Conservation (phyloP, 2,888 invertebrate species). For the Lumbricus terrestris region DNA sequence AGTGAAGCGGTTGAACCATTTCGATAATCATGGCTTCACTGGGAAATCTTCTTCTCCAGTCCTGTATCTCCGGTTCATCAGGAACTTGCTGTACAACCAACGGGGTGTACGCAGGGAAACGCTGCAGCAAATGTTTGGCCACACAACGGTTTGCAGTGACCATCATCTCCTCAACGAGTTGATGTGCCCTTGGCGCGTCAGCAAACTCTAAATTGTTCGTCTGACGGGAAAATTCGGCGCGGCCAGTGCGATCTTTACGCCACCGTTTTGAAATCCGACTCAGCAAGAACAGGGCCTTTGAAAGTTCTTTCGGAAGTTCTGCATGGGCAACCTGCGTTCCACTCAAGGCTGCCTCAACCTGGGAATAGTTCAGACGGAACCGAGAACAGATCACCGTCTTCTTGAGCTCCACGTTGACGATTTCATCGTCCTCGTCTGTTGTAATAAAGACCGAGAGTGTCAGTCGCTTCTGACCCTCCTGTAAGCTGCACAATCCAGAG, state of each 20-base stretch:
- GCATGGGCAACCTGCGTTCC: neutral
- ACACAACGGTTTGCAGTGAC: neutral
- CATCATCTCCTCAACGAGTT: neutral
- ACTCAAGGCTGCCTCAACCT: neutral
- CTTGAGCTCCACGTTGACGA: neutral
- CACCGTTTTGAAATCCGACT: neutral
- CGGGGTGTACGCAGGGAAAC: neutral
- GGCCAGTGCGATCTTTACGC: neutral
- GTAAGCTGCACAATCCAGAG: neutral
- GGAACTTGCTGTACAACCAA: neutral
- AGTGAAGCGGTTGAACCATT: neutral
- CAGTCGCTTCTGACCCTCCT: neutral
- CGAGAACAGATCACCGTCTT: neutral
- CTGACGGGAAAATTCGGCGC: neutral
- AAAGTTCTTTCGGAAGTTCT: neutral
- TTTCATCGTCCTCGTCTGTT: neutral
- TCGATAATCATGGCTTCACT: neutral
- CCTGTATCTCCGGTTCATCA: neutral
- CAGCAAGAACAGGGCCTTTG: neutral
- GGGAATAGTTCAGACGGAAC: neutral
- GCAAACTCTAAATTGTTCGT: neutral
- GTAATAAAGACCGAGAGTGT: neutral
- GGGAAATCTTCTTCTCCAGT: conserved; percentile 9
- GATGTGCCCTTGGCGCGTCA: neutral
- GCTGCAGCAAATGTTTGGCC: neutral